Percentiles rank a stretch among this genome's conserved stretches.
Evolutionary conservation across 2,113 vertebrate species (phyloP).

Genomic region (Phaethon lepturus): DNA sequence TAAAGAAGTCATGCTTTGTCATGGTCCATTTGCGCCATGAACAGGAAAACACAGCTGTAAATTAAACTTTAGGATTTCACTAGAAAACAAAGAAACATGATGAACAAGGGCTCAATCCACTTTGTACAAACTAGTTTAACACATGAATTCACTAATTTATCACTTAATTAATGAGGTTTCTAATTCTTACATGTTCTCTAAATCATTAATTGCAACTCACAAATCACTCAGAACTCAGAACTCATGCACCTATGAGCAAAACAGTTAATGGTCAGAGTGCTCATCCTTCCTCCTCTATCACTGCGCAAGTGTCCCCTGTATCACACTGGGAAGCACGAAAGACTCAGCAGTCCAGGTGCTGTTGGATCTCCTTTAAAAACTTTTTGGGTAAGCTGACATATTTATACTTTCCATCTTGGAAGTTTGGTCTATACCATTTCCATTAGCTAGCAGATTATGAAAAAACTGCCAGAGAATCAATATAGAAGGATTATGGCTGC

Average conservation of each 20-base stretch:
- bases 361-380: neutral
- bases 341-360: neutral
- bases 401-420: neutral
- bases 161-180: neutral
- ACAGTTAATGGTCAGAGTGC: neutral
- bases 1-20: neutral
- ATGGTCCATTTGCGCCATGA: neutral
- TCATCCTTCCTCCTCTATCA: neutral
- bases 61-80: neutral
- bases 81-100: neutral
- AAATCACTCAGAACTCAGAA: neutral
- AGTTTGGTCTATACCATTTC: neutral
- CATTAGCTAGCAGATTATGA: neutral
- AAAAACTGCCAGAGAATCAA: neutral
- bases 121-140: neutral
- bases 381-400: neutral
- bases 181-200: neutral
- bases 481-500: neutral
- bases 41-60: neutral
- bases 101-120: neutral
- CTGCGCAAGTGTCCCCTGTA: accelerated
- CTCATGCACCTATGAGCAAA: neutral
- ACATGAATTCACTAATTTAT: neutral
- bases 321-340: neutral
- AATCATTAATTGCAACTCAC: neutral